Conservation (phyloP, 2,113 vertebrate genomes). For the Crotalus tigris region DNA sequence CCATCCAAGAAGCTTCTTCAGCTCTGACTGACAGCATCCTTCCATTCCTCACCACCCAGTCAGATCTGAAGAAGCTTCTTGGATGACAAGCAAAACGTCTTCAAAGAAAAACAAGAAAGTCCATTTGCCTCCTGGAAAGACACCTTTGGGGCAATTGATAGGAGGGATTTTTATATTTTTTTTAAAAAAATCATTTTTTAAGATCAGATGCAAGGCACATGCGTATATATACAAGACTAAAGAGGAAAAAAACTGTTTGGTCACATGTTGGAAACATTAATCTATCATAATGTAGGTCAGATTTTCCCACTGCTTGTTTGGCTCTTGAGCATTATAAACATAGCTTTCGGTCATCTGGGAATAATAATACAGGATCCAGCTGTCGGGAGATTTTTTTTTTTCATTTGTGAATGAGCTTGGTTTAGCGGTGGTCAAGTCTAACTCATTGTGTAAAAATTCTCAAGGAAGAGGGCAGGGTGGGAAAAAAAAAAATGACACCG, state of each 20-base stretch:
- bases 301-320: conserved; percentile 44
- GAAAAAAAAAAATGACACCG: conserved; percentile 70
- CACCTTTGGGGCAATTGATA: conserved; percentile 43
- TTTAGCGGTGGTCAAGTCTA: conserved; percentile 64
- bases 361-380: conserved; percentile 70
- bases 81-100: too few species aligned
- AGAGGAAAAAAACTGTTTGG: conserved; percentile 31
- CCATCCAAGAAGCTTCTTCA: too few species aligned
- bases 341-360: conserved; percentile 59
- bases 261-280: conserved; percentile 32
- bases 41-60: too few species aligned
- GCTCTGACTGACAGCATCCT: too few species aligned
- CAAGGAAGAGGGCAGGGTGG: conserved; percentile 77
- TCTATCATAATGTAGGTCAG: conserved; percentile 40
- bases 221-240: conserved; percentile 31
- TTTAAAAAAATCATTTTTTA: conserved; percentile 20
- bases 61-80: too few species aligned
- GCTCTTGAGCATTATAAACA: conserved; percentile 37
- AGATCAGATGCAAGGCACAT: conserved; percentile 44
- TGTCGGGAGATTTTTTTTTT: conserved; percentile 47
- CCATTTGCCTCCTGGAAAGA: too few species aligned
- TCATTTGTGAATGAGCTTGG: conserved; percentile 34
- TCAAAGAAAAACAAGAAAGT: too few species aligned
- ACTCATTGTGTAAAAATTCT: conserved; percentile 73
- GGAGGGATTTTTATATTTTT: conserved; percentile 54